Evolutionary conservation across 2,797 vertebrate genomes (phyloP).

Genomic region (Pangasius macronema): DNA sequence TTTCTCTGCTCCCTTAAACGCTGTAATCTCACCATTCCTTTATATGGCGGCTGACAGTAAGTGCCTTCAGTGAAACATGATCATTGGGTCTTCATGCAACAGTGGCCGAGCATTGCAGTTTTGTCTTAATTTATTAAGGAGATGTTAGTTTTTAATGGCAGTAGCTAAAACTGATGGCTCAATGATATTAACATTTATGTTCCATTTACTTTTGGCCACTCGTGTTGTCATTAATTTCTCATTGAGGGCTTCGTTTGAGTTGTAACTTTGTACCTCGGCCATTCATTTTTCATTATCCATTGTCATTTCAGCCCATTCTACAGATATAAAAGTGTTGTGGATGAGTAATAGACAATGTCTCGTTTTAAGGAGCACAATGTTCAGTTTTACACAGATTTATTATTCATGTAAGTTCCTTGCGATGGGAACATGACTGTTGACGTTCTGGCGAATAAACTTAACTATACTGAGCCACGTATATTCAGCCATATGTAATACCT

Average conservation of each 20-base stretch:
- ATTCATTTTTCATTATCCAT: conserved; percentile 69
- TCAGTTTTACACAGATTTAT: conserved; percentile 66
- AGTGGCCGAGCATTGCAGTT: conserved; percentile 55
- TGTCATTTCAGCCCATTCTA: conserved; percentile 65
- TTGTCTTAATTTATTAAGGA: conserved; percentile 65
- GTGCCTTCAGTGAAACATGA: conserved; percentile 60
- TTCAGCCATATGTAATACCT: conserved; percentile 6
- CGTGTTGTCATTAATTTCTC: conserved; percentile 68
- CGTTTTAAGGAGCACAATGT: conserved; percentile 60
- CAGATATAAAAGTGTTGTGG: conserved; percentile 59
- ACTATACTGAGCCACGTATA: conserved; percentile 4
- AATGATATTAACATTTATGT: conserved; percentile 64
- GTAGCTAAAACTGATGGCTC: conserved; percentile 61
- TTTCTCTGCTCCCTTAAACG: conserved; percentile 55
- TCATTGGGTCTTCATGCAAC: conserved; percentile 63
- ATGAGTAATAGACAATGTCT: conserved; percentile 65
- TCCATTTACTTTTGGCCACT: conserved; percentile 67
- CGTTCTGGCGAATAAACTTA: conserved; percentile 12
- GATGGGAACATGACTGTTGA: conserved; percentile 46
- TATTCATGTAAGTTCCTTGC: conserved; percentile 67
- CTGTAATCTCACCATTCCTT: conserved; percentile 53
- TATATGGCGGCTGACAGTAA: conserved; percentile 60
- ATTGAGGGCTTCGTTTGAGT: conserved; percentile 64
- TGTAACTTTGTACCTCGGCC: conserved; percentile 65
- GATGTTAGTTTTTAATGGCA: conserved; percentile 61